Conservation (phyloP, 1,140 invertebrate species). For the Campoletis sonorensis region DNA sequence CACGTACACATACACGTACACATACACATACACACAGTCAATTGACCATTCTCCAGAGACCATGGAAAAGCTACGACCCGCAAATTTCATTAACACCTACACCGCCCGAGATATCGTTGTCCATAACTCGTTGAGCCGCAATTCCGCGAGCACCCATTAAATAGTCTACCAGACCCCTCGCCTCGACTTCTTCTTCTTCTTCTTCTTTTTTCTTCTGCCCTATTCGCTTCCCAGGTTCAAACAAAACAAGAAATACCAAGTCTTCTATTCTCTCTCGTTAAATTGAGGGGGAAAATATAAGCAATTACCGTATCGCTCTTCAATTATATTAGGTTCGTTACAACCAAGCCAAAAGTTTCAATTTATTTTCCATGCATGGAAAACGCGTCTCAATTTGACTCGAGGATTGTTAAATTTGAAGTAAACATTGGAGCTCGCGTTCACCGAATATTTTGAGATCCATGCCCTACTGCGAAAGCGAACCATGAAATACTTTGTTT, state of each 20-base stretch:
- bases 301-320: neutral
- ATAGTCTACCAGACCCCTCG: constrained; percentile 42
- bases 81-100: constrained; percentile 68
- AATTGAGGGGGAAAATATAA: constrained; percentile 28
- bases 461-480: too few relatives aligned
- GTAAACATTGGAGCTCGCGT: too few relatives aligned
- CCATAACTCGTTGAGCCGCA: constrained; percentile 58
- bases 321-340: neutral
- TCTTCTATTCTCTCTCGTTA: neutral
- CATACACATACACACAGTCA: constrained; percentile 28
- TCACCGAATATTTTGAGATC: too few relatives aligned
- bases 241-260: neutral
- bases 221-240: neutral
- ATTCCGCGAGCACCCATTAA: constrained; percentile 55
- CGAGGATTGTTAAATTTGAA: too few relatives aligned
- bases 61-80: constrained; percentile 62
- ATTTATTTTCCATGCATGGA: neutral
- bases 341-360: neutral
- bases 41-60: constrained; percentile 52
- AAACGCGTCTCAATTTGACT: too few relatives aligned
- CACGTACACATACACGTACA: neutral
- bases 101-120: constrained; percentile 56
- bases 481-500: too few relatives aligned
- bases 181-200: constrained; percentile 11
- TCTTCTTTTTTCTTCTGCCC: neutral